Evolutionary conservation across 2,113 vertebrate species (phyloP), one percentile per base, ranked within the genome.

Genomic region (Zosterops pallidus): DNA sequence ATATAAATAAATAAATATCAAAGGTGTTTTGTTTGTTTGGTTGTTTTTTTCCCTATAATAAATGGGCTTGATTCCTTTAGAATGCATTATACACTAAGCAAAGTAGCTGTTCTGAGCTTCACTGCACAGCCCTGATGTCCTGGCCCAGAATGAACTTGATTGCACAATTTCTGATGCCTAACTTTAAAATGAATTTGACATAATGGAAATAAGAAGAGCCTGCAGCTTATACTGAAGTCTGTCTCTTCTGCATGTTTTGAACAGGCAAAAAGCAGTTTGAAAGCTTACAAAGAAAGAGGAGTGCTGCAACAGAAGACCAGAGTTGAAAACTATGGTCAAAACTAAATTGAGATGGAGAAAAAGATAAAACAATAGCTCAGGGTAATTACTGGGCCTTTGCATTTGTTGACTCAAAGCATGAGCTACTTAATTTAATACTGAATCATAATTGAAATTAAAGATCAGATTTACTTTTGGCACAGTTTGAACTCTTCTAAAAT

Each of bases 191-290:
- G 64, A 90, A 90, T 94, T 95, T 96, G 95, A 96, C 94, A 89
- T 93, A 94, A 97, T 82, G 94, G 88, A 96, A 96, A 90, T 90
- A 91, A 86, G 92, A 86, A 93, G 74, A 90, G 92, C 96, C 95
- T 96, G 82, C 71, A 96, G 96, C 96, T 96, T 71, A 52, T 57
- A 84, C 64, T 53, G 68, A 86, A 20, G 83, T 92, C 94, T 88
- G 62, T 56, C 56, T 75, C 60, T 81, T 83, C 52, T 83, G 44
- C 28, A 12, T 23, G 26, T 53, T 83, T 29, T 0, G 2, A 79
- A 35, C 53, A 17, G 25, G 85, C 20, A 71, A 89, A 94, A 86
- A 91, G 44, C 28, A 25, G 59, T 62, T 46, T 3, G 1, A 70
- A 87, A 80, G 56, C 79, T 78, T 37, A 83, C 12, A 79, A 60